A percentile compares a stretch with the other conserved stretches of the same genome.
Evolutionary conservation across 2,113 vertebrate genomes (phyloP).

Genomic region (Rhodinocichla rosea): DNA sequence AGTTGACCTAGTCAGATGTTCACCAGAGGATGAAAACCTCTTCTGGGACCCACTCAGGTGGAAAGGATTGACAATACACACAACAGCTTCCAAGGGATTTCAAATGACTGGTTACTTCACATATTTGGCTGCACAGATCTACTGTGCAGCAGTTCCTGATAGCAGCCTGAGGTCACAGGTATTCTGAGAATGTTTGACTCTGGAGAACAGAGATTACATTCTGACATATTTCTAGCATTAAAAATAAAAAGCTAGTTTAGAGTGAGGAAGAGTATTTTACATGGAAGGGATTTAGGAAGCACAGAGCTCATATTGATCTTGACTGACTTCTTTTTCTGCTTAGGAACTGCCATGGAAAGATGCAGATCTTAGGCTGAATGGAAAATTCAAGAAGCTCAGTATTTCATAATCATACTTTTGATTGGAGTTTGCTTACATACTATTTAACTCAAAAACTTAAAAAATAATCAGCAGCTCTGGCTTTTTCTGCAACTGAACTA

Average conservation of each 20-base stretch:
- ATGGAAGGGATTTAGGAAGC: not conserved
- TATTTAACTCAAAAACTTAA: not conserved
- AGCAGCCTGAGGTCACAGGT: not conserved
- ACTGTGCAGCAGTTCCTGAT: not conserved
- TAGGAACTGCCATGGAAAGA: not conserved
- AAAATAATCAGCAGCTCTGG: not conserved
- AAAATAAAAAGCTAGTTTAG: not conserved
- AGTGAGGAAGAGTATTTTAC: not conserved
- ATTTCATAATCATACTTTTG: not conserved
- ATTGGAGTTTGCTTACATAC: not conserved
- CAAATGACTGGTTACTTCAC: not conserved
- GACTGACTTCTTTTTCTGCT: not conserved
- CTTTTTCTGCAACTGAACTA: not conserved
- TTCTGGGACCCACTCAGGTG: not conserved
- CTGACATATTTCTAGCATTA: not conserved
- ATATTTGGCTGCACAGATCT: not conserved
- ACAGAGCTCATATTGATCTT: not conserved
- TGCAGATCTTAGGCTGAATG: not conserved
- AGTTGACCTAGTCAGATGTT: not conserved
- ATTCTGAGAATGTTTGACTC: not conserved
- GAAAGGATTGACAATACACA: slow-evolving; percentile 31
- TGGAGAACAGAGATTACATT: not conserved
- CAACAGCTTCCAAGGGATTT: slow-evolving; percentile 21
- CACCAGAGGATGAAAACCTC: slow-evolving; percentile 38
- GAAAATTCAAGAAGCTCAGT: not conserved